These are phyloP conservation scores for Pristionchus mayeri DNA, from an alignment of 2,888 invertebrate genomes.

Conservation along the genomic window DNA sequence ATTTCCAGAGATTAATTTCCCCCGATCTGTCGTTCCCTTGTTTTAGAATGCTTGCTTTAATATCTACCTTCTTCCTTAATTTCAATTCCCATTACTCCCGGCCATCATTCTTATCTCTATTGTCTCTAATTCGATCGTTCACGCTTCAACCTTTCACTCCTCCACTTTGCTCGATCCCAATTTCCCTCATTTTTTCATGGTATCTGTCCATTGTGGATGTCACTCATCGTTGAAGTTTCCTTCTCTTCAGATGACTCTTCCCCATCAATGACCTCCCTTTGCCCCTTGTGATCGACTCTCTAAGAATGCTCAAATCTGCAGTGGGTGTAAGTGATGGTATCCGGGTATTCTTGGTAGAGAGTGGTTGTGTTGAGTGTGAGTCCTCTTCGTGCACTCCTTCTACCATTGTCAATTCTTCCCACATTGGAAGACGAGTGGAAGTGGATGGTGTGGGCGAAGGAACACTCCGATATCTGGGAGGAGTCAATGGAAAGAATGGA, in stretches of 20 bases:
- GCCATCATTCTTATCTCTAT: background rate
- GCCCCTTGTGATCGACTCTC: background rate
- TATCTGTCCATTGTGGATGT: background rate
- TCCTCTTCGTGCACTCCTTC: conserved; percentile 12
- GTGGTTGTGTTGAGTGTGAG: background rate
- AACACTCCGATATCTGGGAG: conserved; percentile 81
- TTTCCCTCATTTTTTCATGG: background rate
- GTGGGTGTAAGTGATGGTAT: background rate
- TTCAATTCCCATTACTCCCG: background rate
- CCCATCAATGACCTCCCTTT: background rate
- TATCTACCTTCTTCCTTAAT: background rate
- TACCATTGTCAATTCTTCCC: background rate
- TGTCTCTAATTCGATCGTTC: conserved; percentile 12
- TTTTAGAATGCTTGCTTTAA: too few species aligned
- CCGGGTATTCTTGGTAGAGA: background rate
- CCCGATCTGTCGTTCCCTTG: too few species aligned
- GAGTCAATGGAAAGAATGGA: conserved; percentile 80
- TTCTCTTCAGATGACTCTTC: conserved; percentile 30
- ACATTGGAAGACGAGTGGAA: conserved; percentile 27
- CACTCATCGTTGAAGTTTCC: background rate
- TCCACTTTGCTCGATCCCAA: background rate
- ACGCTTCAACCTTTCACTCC: background rate
- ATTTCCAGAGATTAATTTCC: too few species aligned
- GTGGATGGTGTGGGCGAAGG: conserved; percentile 76
- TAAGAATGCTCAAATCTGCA: conserved; percentile 29